These are phyloP conservation scores for Apodemia duryi DNA, from an alignment of 2,888 invertebrate species.

Conservation along the genomic window DNA sequence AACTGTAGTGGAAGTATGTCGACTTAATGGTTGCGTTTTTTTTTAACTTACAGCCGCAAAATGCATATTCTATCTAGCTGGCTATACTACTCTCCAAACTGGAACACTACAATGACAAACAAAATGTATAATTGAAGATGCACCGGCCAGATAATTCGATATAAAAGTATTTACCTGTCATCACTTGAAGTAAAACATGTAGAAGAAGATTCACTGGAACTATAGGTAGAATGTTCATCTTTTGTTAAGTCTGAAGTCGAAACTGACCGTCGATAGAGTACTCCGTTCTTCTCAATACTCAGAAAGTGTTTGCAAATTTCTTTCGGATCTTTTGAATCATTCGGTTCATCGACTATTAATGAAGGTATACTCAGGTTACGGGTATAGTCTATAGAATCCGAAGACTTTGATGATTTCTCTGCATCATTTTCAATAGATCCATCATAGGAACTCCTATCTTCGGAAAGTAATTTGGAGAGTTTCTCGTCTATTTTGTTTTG, in stretches of 20 bases:
- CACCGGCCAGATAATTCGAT: too few relatives aligned
- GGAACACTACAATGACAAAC: too few relatives aligned
- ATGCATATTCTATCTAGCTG: too few relatives aligned
- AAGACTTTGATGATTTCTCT: constrained; percentile 37
- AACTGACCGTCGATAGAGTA: constrained; percentile 46
- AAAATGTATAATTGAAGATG: too few relatives aligned
- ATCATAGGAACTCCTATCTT: constrained; percentile 55
- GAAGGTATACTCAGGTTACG: constrained; percentile 46
- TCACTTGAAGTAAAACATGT: constrained; percentile 57
- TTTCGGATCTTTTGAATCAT: constrained; percentile 44
- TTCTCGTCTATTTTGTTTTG: constrained; percentile 60
- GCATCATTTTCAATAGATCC: constrained; percentile 34
- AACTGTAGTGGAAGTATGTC: too few relatives aligned
- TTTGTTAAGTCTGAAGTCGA: constrained; percentile 55
- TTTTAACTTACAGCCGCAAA: too few relatives aligned
- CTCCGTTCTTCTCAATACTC: constrained; percentile 51
- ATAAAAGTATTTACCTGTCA: constrained; percentile 46
- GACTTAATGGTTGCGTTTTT: too few relatives aligned
- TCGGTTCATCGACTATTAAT: constrained; percentile 52
- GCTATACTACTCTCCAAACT: too few relatives aligned
- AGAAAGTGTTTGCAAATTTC: constrained; percentile 55
- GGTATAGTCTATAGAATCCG: constrained; percentile 37
- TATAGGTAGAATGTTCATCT: constrained; percentile 44
- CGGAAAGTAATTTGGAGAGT: constrained; percentile 52
- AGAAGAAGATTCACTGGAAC: constrained; percentile 56